Evolutionary conservation across 1,140 invertebrate species (phyloP).

Genomic region (Rhynchophorus ferrugineus): DNA sequence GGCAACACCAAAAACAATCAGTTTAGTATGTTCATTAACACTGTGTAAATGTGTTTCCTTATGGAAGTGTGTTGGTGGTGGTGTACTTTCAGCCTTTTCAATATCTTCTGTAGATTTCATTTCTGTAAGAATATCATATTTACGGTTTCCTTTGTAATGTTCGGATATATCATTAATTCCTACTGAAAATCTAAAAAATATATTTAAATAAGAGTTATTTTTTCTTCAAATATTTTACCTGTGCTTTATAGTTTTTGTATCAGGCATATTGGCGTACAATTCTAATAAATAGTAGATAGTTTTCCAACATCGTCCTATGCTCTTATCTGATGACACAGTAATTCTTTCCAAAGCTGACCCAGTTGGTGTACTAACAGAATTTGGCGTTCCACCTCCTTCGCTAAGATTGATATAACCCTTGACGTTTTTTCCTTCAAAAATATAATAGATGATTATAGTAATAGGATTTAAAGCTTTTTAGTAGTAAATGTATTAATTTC

Average conservation of each 20-base stretch:
- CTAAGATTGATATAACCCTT: slow-evolving; percentile 47
- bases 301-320: slow-evolving; percentile 75
- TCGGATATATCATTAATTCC: slow-evolving; percentile 45
- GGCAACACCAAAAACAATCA: slow-evolving; percentile 54
- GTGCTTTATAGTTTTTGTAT: slow-evolving; percentile 77
- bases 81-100: slow-evolving; percentile 39
- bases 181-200: slow-evolving; percentile 41
- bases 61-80: slow-evolving; percentile 27
- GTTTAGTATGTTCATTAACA: slow-evolving; percentile 34
- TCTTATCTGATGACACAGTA: slow-evolving; percentile 45
- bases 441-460: too few species aligned
- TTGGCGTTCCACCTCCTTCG: slow-evolving; percentile 63
- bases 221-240: slow-evolving; percentile 11
- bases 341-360: slow-evolving; percentile 53
- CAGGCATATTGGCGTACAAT: slow-evolving; percentile 88
- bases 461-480: too few species aligned
- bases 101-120: slow-evolving; percentile 43
- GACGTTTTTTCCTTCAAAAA: slow-evolving; percentile 19
- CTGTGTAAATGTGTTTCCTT: slow-evolving; percentile 11
- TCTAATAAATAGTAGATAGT: slow-evolving; percentile 89
- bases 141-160: slow-evolving; percentile 46
- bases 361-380: slow-evolving; percentile 54
- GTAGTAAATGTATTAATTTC: neutral
- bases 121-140: slow-evolving; percentile 44
- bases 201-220: neutral